A percentile compares a stretch with the other conserved stretches of the same genome.
Conservation (phyloP, 2,113 vertebrate genomes). For the Murina feae region DNA sequence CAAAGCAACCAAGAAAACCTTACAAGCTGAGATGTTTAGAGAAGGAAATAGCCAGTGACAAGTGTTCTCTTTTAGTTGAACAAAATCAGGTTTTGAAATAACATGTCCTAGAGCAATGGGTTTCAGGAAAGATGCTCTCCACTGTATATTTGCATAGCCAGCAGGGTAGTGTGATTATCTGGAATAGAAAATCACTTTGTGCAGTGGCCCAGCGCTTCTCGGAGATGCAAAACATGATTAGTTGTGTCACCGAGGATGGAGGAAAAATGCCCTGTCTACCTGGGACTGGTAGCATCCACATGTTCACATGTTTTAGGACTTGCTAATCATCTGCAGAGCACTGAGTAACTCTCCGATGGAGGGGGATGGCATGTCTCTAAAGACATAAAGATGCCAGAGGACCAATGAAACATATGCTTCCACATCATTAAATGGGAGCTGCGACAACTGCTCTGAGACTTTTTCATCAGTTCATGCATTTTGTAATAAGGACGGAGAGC, state of each 20-base stretch:
- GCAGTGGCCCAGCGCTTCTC: not conserved
- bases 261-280: not conserved
- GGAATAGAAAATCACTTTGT: conserved; percentile 11
- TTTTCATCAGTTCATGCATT: not conserved
- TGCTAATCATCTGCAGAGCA: not conserved
- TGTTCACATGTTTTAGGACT: not conserved
- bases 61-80: not conserved
- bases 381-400: conserved; percentile 39
- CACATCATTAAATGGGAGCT: not conserved
- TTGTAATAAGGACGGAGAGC: not conserved
- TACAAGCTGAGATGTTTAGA: not conserved
- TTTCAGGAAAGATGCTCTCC: not conserved
- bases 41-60: conserved; percentile 10
- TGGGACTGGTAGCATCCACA: not conserved
- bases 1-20: conserved; percentile 20
- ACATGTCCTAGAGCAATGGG: not conserved
- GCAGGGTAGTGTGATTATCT: not conserved
- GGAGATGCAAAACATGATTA: conserved; percentile 14
- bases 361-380: conserved; percentile 1
- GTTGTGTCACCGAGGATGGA: not conserved
- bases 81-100: conserved; percentile 11
- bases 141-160: conserved; percentile 45
- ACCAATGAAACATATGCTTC: conserved; percentile 31
- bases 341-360: not conserved
- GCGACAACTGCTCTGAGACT: not conserved